Conservation (phyloP, 2,113 vertebrate genomes). For the Micronycteris hirsuta region DNA sequence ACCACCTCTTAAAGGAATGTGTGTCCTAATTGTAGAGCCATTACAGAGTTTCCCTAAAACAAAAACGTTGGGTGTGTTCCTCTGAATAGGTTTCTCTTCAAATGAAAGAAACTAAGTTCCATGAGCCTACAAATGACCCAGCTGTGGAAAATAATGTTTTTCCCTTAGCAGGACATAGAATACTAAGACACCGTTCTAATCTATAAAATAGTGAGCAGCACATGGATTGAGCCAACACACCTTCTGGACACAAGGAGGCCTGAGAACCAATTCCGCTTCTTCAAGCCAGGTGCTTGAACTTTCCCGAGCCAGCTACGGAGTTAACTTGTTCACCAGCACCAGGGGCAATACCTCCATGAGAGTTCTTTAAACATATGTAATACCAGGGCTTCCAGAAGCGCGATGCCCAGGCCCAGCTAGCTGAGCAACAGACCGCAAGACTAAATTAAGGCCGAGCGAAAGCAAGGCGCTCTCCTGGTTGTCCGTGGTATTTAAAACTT, state of each 20-base stretch:
- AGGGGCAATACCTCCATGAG: background rate
- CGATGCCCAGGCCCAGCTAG: accelerated
- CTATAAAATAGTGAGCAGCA: background rate
- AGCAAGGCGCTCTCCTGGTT: background rate
- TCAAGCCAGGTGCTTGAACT: background rate
- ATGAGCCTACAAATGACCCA: background rate
- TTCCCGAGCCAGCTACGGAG: background rate
- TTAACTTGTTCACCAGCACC: background rate
- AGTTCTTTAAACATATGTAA: background rate
- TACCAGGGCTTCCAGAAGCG: background rate
- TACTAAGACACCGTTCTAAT: background rate
- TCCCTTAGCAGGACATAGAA: background rate
- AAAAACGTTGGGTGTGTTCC: background rate
- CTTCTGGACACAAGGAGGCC: background rate
- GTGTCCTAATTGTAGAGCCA: background rate
- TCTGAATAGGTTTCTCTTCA: background rate
- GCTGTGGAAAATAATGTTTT: background rate
- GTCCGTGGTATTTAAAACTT: background rate
- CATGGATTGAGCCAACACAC: background rate
- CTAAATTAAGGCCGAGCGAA: accelerated
- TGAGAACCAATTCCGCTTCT: background rate
- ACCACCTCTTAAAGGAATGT: background rate
- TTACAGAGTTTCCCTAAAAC: background rate
- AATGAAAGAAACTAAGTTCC: background rate
- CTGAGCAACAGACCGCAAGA: accelerated